Percentiles rank a stretch among this genome's conserved stretches.
Evolutionary conservation across 2,113 vertebrate genomes (phyloP).

Genomic region (Halichoerus grypus): DNA sequence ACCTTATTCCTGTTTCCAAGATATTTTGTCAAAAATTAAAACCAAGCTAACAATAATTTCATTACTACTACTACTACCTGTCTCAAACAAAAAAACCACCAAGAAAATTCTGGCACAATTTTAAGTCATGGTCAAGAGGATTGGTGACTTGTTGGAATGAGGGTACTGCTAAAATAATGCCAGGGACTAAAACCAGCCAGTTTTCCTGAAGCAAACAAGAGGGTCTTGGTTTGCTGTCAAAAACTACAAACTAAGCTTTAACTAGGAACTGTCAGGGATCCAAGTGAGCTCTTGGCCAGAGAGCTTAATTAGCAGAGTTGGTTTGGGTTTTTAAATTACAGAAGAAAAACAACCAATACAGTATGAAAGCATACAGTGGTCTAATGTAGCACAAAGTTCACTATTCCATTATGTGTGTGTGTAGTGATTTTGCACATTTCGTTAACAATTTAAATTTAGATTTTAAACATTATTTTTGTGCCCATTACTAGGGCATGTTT

Average conservation of each 20-base stretch:
- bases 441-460: constrained; percentile 58
- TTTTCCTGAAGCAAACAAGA: constrained; percentile 74
- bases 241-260: constrained; percentile 74
- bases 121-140: constrained; percentile 68
- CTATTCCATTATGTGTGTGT: constrained; percentile 6
- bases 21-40: constrained; percentile 62
- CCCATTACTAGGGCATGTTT: constrained; percentile 4
- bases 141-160: constrained; percentile 61
- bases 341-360: constrained; percentile 66
- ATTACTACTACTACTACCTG: constrained; percentile 9
- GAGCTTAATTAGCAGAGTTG: constrained; percentile 61
- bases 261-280: constrained; percentile 75
- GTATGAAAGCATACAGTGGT: constrained; percentile 60
- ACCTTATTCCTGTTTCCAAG: constrained; percentile 51
- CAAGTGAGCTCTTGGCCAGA: constrained; percentile 59
- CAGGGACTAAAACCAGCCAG: constrained; percentile 66
- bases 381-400: constrained; percentile 56
- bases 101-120: constrained; percentile 58
- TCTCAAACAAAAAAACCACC: constrained; percentile 14
- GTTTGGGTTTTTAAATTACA: constrained; percentile 70
- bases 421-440: constrained; percentile 57
- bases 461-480: constrained; percentile 62
- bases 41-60: constrained; percentile 21
- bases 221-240: constrained; percentile 81
- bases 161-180: constrained; percentile 64